Percentiles rank a stretch among this genome's conserved stretches.
phyloP scores from a whole-genome alignment of 2,888 invertebrate species.

The Metopia argyrocephala region DNA sequence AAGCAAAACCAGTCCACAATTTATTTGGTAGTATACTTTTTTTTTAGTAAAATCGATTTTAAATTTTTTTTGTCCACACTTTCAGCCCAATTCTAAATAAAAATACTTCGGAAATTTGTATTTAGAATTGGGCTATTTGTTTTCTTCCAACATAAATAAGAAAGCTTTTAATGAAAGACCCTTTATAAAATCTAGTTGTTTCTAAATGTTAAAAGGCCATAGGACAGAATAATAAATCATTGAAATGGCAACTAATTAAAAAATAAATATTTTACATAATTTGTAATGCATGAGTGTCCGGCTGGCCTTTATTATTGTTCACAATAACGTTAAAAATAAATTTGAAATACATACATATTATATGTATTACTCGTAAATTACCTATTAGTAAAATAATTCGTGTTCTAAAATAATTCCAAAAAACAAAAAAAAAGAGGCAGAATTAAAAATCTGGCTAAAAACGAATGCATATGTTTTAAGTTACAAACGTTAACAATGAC shows the following conservation, averaged over 20 bases:
- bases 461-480: conserved; percentile 57
- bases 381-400: not conserved
- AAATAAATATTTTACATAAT: conserved; percentile 47
- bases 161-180: too few species aligned
- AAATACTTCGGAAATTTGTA: too few species aligned
- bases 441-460: not conserved
- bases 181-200: too few species aligned
- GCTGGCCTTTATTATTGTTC: conserved; percentile 16
- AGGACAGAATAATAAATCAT: conserved; percentile 54
- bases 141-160: too few species aligned
- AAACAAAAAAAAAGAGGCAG: not conserved
- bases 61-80: too few species aligned
- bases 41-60: too few species aligned
- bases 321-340: not conserved
- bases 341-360: not conserved
- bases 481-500: conserved; percentile 48
- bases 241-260: conserved; percentile 64
- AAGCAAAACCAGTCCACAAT: too few species aligned
- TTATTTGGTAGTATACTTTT: too few species aligned
- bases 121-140: too few species aligned
- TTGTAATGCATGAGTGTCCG: not conserved
- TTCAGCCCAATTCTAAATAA: too few species aligned
- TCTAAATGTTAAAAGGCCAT: conserved; percentile 52
- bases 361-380: not conserved
- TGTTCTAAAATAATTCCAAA: not conserved